These are phyloP conservation scores for Drosophila borborema DNA, from an alignment of 2,888 invertebrate species.

Conservation along the genomic window DNA sequence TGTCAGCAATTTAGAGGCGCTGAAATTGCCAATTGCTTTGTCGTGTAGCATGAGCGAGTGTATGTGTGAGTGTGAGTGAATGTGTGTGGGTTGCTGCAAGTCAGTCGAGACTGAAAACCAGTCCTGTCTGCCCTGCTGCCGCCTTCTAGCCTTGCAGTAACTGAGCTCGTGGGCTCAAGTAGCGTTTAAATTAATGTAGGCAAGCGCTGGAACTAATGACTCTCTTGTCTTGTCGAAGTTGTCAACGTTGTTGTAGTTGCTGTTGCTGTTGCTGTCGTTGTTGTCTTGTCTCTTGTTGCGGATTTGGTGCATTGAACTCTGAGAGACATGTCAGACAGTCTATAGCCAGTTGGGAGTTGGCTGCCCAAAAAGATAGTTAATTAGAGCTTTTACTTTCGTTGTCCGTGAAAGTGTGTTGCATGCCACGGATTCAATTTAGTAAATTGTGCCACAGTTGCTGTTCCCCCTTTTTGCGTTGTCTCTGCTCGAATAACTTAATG, in stretches of 20 bases:
- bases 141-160: slow-evolving; percentile 22
- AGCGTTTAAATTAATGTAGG: slow-evolving; percentile 72
- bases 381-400: slow-evolving; percentile 73
- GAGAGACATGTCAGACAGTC: slow-evolving; percentile 6
- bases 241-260: slow-evolving; percentile 44
- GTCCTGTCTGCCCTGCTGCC: slow-evolving; percentile 7
- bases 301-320: slow-evolving; percentile 67
- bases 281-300: slow-evolving; percentile 17
- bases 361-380: slow-evolving; percentile 29
- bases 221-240: slow-evolving; percentile 53
- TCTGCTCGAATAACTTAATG: slow-evolving; percentile 49
- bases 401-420: slow-evolving; percentile 74
- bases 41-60: neutral
- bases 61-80: slow-evolving; percentile 42
- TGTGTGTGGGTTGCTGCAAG: slow-evolving; percentile 40
- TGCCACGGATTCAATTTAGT: slow-evolving; percentile 65
- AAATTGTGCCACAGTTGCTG: slow-evolving; percentile 61
- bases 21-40: slow-evolving; percentile 71
- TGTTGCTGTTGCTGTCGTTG: slow-evolving; percentile 33
- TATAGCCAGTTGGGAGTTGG: slow-evolving; percentile 46
- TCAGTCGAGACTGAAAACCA: slow-evolving; percentile 19
- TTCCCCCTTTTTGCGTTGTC: slow-evolving; percentile 27
- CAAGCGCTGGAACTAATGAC: slow-evolving; percentile 80
- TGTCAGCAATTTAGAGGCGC: slow-evolving; percentile 69
- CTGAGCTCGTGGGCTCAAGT: slow-evolving; percentile 58